phyloP scores from a whole-genome alignment of 1,140 invertebrate species.

The Choristoneura fumiferana region DNA sequence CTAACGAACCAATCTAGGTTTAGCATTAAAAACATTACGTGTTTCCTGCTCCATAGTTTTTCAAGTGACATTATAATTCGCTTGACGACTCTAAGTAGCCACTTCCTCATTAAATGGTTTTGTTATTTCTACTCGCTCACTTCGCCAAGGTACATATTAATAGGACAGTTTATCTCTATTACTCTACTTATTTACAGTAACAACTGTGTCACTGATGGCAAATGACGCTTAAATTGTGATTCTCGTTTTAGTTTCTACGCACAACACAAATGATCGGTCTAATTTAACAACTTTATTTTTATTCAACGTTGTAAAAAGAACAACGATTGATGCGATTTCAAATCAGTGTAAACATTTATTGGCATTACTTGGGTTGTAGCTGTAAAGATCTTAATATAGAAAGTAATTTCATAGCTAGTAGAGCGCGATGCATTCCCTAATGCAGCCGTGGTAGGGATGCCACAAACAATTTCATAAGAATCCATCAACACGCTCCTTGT shows the following conservation, averaged over 20 bases:
- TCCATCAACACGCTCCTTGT: constrained; percentile 10
- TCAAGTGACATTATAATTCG: constrained; percentile 65
- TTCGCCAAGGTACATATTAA: constrained; percentile 40
- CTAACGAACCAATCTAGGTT: constrained; percentile 62
- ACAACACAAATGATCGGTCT: neutral
- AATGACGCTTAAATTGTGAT: constrained; percentile 34
- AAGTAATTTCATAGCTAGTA: constrained; percentile 8
- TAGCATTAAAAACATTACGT: constrained; percentile 55
- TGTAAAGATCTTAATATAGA: constrained; percentile 14
- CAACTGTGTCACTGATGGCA: constrained; percentile 27
- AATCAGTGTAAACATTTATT: neutral
- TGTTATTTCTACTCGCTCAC: constrained; percentile 53
- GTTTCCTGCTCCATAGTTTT: constrained; percentile 57
- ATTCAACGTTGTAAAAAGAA: neutral
- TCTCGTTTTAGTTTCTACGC: constrained; percentile 12
- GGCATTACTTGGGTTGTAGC: neutral
- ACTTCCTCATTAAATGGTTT: constrained; percentile 69
- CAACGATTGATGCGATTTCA: neutral
- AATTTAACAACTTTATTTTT: neutral
- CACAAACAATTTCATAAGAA: neutral
- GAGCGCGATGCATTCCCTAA: neutral
- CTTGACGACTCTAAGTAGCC: constrained; percentile 54
- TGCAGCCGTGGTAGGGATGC: neutral
- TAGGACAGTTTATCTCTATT: constrained; percentile 49
- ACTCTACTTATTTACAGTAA: constrained; percentile 35